These are phyloP conservation scores for Salpingus planirostris DNA, from an alignment of 2,888 invertebrate genomes.

Conservation along the genomic window DNA sequence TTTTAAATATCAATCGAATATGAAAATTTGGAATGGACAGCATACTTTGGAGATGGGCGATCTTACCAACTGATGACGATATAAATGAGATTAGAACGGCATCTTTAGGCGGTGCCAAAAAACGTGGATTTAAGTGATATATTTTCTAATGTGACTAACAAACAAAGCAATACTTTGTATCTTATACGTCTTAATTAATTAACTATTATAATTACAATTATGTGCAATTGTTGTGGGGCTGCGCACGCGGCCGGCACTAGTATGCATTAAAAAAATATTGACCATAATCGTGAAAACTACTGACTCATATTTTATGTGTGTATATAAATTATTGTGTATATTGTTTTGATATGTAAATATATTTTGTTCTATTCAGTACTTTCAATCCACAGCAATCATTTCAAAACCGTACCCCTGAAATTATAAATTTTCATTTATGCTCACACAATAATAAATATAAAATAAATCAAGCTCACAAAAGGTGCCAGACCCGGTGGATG, in stretches of 20 bases:
- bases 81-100: no score
- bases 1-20: no score
- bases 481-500: no score
- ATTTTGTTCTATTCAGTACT: conserved; percentile 44
- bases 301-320: conserved; percentile 41
- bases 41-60: no score
- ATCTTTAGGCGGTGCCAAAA: no score
- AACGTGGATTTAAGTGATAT: conserved; percentile 52
- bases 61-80: no score
- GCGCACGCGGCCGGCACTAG: conserved; percentile 31
- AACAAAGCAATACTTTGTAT: conserved; percentile 72
- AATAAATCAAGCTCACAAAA: no score
- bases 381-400: no score
- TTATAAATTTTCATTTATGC: no score
- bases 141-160: conserved; percentile 62
- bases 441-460: no score
- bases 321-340: conserved; percentile 45
- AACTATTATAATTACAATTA: conserved; percentile 31
- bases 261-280: conserved; percentile 30
- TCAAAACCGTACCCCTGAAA: no score
- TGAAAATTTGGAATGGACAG: no score
- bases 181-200: conserved; percentile 52
- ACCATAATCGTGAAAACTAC: conserved; percentile 36
- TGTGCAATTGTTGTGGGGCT: conserved; percentile 41
- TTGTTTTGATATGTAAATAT: conserved; percentile 45